Conservation (phyloP, 2,797 vertebrate species). For the Glyptemys insculpta region DNA sequence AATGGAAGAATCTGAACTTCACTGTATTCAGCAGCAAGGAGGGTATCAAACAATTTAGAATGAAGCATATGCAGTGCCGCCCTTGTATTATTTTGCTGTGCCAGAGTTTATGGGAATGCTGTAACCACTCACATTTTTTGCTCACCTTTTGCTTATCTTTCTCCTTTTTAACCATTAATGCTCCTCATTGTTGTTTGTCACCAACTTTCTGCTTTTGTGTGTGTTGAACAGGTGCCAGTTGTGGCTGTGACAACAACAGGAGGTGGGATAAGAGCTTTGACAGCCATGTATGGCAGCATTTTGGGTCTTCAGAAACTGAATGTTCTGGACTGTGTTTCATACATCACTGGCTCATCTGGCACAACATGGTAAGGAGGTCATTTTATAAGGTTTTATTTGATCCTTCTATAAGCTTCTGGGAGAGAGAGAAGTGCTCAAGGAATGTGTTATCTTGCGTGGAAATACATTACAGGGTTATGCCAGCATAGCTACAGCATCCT, state of each 20-base stretch:
- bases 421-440: too few relatives aligned
- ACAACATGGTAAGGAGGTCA: conserved; percentile 87
- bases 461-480: background rate
- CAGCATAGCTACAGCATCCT: background rate
- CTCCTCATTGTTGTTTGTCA: background rate
- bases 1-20: background rate
- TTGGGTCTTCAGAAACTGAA: conserved; percentile 86
- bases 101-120: background rate
- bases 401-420: background rate
- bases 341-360: conserved; percentile 89
- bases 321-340: conserved; percentile 85
- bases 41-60: background rate
- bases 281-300: conserved; percentile 85
- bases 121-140: background rate
- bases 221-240: conserved; percentile 82
- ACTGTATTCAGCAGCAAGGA: background rate
- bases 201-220: background rate
- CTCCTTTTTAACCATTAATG: background rate
- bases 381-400: background rate
- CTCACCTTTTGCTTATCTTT: background rate
- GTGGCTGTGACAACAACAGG: conserved; percentile 89
- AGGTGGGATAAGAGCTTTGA: conserved; percentile 88
- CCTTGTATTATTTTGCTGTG: background rate
- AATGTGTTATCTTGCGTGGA: background rate
- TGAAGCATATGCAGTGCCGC: background rate